These are phyloP conservation scores for Torymus auratus DNA, from an alignment of 2,888 invertebrate species.

Conservation along the genomic window DNA sequence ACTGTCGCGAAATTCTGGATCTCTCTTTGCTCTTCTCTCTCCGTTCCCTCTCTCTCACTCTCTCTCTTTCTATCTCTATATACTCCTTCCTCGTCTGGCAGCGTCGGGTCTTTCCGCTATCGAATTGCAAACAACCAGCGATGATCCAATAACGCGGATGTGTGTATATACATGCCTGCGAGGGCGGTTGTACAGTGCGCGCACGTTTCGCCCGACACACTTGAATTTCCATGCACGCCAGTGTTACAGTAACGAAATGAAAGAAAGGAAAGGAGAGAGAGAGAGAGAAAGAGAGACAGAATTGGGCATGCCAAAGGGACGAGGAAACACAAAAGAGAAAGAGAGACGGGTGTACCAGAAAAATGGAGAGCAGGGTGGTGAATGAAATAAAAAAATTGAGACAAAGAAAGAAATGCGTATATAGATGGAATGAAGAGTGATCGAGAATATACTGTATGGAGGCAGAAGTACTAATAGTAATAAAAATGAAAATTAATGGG, in stretches of 20 bases:
- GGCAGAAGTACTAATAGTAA: too few species aligned
- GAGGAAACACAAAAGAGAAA: not conserved
- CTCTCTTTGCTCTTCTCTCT: not conserved
- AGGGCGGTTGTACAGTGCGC: too few species aligned
- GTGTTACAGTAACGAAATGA: conserved; percentile 29
- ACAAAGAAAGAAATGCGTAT: not conserved
- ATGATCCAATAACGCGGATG: conserved; percentile 61
- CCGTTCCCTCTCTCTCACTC: not conserved
- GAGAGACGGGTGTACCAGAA: conserved; percentile 1
- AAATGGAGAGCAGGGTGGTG: not conserved
- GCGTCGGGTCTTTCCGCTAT: conserved; percentile 43
- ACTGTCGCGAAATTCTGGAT: conserved; percentile 34
- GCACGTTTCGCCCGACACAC: conserved; percentile 19
- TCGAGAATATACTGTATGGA: too few species aligned
- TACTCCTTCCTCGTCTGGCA: not conserved
- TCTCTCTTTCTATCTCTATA: not conserved
- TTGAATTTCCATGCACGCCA: conserved; percentile 46
- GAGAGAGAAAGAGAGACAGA: not conserved
- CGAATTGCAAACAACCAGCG: conserved; percentile 59
- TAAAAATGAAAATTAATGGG: too few species aligned
- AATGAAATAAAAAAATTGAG: conserved; percentile 5
- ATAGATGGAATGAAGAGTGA: too few species aligned
- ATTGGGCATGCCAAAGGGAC: not conserved
- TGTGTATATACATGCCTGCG: conserved; percentile 34
- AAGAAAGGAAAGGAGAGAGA: conserved; percentile 19